phyloP scores from a whole-genome alignment of 2,888 invertebrate genomes.

The Ceraclea dissimilis region DNA sequence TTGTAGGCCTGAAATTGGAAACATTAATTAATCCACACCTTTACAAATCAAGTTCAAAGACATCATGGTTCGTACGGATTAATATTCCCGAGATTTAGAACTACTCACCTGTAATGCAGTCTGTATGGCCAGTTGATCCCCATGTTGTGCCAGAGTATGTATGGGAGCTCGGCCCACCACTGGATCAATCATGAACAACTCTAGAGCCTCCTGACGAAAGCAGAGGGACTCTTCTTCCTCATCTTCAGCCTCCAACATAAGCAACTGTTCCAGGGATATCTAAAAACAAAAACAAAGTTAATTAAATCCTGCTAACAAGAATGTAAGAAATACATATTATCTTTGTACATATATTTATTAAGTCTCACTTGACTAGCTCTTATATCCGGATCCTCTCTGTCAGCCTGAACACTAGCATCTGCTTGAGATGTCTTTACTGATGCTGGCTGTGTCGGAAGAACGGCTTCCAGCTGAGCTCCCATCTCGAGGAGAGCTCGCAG shows the following conservation, averaged over 20 bases:
- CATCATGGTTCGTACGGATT: too few species aligned
- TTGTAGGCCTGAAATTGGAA: slow-evolving; percentile 31
- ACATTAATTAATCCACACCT: too few species aligned
- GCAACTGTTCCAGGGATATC: slow-evolving; percentile 26
- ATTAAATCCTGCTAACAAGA: background rate
- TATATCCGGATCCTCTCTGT: slow-evolving; percentile 32
- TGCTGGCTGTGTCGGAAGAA: slow-evolving; percentile 27
- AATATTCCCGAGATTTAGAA: too few species aligned
- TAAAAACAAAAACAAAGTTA: slow-evolving; percentile 5
- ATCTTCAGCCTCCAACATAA: slow-evolving; percentile 30
- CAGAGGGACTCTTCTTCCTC: slow-evolving; percentile 30
- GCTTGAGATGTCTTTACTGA: slow-evolving; percentile 25
- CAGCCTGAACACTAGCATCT: slow-evolving; percentile 30
- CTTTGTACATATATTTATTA: too few species aligned
- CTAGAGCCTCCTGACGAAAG: slow-evolving; percentile 19
- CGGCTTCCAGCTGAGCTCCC: slow-evolving; percentile 51
- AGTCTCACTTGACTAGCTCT: slow-evolving; percentile 32
- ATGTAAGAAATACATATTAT: too few species aligned
- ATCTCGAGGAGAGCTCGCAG: slow-evolving; percentile 67
- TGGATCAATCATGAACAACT: slow-evolving; percentile 29
- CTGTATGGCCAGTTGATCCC: slow-evolving; percentile 60
- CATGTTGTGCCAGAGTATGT: slow-evolving; percentile 69
- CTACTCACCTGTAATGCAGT: slow-evolving; percentile 50
- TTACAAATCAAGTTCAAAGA: too few species aligned
- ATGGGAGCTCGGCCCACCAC: slow-evolving; percentile 56